phyloP scores from a whole-genome alignment of 1,140 invertebrate species.

The Planococcus citri region DNA sequence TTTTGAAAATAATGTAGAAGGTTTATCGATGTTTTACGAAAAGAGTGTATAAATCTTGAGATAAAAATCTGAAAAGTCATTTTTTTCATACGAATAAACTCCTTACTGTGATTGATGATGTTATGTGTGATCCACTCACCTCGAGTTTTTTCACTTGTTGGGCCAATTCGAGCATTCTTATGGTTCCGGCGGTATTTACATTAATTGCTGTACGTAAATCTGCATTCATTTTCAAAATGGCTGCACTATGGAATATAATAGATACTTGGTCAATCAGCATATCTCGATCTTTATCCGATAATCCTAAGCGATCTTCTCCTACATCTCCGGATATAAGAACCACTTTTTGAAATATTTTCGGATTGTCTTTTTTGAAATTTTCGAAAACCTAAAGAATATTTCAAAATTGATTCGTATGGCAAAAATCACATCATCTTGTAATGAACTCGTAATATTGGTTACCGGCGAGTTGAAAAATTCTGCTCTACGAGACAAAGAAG shows the following conservation, averaged over 20 bases:
- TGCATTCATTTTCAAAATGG: slow-evolving; percentile 62
- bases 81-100: no score
- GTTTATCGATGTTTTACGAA: no score
- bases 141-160: slow-evolving; percentile 53
- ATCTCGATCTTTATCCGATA: slow-evolving; percentile 40
- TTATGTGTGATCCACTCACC: no score
- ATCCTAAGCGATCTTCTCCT: slow-evolving; percentile 43
- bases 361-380: slow-evolving; percentile 48
- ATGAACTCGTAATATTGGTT: no score
- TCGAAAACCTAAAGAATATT: slow-evolving; percentile 49
- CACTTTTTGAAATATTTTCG: slow-evolving; percentile 58
- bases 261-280: slow-evolving; percentile 46
- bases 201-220: slow-evolving; percentile 56
- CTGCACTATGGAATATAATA: slow-evolving; percentile 84
- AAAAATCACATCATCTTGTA: no score
- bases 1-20: no score
- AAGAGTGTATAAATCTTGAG: no score
- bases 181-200: slow-evolving; percentile 58
- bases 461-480: no score
- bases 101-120: no score
- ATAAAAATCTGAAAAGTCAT: no score
- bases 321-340: slow-evolving; percentile 60
- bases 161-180: slow-evolving; percentile 46
- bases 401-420: slow-evolving; percentile 11
- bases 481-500: no score